Evolutionary conservation across 1,140 invertebrate species (phyloP).

Genomic region (Probaryconus sp.): DNA sequence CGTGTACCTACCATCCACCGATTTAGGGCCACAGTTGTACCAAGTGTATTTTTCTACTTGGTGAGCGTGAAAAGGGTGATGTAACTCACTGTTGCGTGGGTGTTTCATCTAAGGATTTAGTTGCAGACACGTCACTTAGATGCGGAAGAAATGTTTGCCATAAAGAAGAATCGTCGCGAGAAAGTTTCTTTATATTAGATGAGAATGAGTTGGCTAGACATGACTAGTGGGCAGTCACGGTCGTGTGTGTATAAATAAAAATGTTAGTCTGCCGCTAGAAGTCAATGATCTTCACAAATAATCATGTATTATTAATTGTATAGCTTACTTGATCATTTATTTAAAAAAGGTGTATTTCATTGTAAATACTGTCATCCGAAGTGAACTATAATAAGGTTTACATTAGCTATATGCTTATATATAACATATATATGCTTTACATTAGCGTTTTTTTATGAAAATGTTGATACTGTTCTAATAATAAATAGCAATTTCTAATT

Average conservation of each 20-base stretch:
- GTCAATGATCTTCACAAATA: background rate
- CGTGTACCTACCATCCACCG: too few species aligned
- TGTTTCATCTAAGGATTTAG: slow-evolving; percentile 23
- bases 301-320: slow-evolving; percentile 27
- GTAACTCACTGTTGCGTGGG: slow-evolving; percentile 28
- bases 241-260: slow-evolving; percentile 11
- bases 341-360: too few species aligned
- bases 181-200: background rate
- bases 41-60: too few species aligned
- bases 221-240: slow-evolving; percentile 19
- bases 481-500: too few species aligned
- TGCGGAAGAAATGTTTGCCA: slow-evolving; percentile 36
- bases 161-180: slow-evolving; percentile 1
- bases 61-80: slow-evolving; percentile 15
- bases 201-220: background rate
- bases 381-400: too few species aligned
- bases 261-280: background rate
- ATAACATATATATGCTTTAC: too few species aligned
- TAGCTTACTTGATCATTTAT: too few species aligned
- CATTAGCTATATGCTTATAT: too few species aligned
- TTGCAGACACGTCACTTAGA: slow-evolving; percentile 28
- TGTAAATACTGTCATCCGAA: too few species aligned
- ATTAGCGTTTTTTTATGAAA: too few species aligned
- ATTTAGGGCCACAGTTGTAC: too few species aligned
- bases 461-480: too few species aligned